Base-by-base conservation (phyloP, 2,113 vertebrate genomes). In the Candoia aspera region DNA sequence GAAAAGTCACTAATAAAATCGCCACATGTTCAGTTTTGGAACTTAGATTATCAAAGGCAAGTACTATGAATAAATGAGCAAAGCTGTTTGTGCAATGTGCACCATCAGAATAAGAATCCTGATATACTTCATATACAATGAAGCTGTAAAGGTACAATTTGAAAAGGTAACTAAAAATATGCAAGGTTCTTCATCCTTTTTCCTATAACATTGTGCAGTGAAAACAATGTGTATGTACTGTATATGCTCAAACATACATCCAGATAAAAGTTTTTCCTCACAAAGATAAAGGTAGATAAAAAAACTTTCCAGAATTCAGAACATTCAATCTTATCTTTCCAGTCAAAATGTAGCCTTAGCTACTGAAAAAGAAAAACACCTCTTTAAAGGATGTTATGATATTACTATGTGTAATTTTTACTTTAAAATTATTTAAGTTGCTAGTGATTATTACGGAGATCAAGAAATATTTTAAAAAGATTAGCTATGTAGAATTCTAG, bases 1-100 rank as follows among this genome's bases (percentile, higher is more conserved):
- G 88, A 84, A 46, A 64, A 92, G 93, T 92, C 49, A 92, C 1
- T 92, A 54, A 60, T 68, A 84, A 89, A 62, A 8, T n/a, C 59
- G 84, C 6, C 93, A 57, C 58, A 49, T 0, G 0, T 84, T 0
- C 87, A 29, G 53, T 26, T 86, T 86, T 5, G 79, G 73, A 64
- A 24, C 46, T 0, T 26, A 0, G 24, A 0, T 68, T 0, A 0
- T 46, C 89, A 85, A 6, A 93, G 90, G 46, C 91, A 90, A 55
- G 1, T 42, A 88, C 29, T 92, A 85, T 37, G 88, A 84, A 84
- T 88, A 17, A 33, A 24, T 19, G n/a, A 0, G 1, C 90, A 85
- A 49, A n/a, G 15, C 13, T 64, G 73, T 58, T 4, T 60, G 21
- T 24, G 11, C 23, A 1, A 13, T 26, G 37, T n/a, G 3, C 29